Percentiles rank a stretch among this genome's conserved stretches.
Conservation (phyloP, 2,113 vertebrate genomes). For the Charina bottae region DNA sequence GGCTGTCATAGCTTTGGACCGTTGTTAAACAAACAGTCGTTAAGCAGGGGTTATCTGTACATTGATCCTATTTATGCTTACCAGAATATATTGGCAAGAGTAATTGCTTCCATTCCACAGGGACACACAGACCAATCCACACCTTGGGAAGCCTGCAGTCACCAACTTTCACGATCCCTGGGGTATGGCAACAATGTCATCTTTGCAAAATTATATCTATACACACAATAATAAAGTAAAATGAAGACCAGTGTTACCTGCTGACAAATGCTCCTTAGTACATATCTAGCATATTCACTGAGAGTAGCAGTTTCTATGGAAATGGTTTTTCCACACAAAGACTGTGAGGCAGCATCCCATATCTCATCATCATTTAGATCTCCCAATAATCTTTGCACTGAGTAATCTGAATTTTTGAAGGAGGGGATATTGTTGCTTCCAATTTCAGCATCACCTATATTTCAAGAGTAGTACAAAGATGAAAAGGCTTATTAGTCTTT, state of each 20-base stretch:
- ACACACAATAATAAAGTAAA: background rate
- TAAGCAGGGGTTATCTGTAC: background rate
- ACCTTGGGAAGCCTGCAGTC: background rate
- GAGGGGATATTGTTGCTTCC: conserved; percentile 64
- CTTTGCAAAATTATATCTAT: background rate
- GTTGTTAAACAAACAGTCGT: no score
- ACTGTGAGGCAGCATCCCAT: conserved; percentile 59
- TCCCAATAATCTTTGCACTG: conserved; percentile 59
- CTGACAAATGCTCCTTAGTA: conserved; percentile 77
- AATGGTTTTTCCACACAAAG: conserved; percentile 65
- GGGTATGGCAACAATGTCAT: background rate
- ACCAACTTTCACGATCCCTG: background rate
- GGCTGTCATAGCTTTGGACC: no score
- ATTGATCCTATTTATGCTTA: background rate
- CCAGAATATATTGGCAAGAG: background rate
- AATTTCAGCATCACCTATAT: conserved; percentile 74
- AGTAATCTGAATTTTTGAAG: conserved; percentile 70
- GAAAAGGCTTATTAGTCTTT: conserved; percentile 16
- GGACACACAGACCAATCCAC: background rate
- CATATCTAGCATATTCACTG: conserved; percentile 76
- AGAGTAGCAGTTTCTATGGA: conserved; percentile 76
- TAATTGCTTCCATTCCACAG: background rate
- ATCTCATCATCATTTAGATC: conserved; percentile 67
- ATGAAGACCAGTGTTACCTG: conserved; percentile 66
- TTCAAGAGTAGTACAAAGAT: conserved; percentile 50